Evolutionary conservation across 2,888 invertebrate species (phyloP).

Genomic region (Drosophila hawaiiensis): DNA sequence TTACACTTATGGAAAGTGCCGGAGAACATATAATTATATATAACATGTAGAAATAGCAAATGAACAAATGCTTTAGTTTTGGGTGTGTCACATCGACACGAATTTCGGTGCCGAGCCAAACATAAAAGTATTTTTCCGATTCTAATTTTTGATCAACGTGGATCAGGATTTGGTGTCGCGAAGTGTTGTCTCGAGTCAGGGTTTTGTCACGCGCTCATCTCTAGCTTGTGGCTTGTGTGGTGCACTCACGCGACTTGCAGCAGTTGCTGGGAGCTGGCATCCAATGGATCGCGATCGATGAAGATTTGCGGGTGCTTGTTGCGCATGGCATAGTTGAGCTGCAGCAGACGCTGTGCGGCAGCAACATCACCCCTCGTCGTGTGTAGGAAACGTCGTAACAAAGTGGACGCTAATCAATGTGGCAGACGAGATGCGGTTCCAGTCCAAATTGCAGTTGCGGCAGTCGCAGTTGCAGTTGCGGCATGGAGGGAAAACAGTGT

Average conservation of each 20-base stretch:
- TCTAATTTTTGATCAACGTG: neutral
- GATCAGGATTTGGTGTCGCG: neutral
- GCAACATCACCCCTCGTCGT: slow-evolving; percentile 80
- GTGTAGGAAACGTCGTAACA: slow-evolving; percentile 82
- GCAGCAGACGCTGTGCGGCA: slow-evolving; percentile 81
- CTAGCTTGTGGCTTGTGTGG: neutral
- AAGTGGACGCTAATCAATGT: slow-evolving; percentile 67
- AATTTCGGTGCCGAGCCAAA: no score
- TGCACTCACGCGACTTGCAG: slow-evolving; percentile 83
- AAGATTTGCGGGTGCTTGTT: slow-evolving; percentile 87
- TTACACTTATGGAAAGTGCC: neutral
- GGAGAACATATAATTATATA: neutral
- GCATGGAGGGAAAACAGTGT: slow-evolving; percentile 19
- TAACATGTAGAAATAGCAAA: neutral
- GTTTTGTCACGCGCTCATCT: slow-evolving; percentile 18
- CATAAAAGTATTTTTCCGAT: neutral
- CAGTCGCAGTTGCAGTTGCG: slow-evolving; percentile 7
- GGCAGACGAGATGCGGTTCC: slow-evolving; percentile 5
- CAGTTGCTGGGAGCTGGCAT: slow-evolving; percentile 78
- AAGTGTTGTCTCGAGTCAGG: neutral
- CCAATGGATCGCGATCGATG: slow-evolving; percentile 86
- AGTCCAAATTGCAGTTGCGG: neutral
- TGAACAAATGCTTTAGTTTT: neutral
- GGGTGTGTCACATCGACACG: neutral
- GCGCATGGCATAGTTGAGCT: slow-evolving; percentile 85